phyloP scores from a whole-genome alignment of 2,888 invertebrate genomes.

The Mongoloraphidia duomilia region DNA sequence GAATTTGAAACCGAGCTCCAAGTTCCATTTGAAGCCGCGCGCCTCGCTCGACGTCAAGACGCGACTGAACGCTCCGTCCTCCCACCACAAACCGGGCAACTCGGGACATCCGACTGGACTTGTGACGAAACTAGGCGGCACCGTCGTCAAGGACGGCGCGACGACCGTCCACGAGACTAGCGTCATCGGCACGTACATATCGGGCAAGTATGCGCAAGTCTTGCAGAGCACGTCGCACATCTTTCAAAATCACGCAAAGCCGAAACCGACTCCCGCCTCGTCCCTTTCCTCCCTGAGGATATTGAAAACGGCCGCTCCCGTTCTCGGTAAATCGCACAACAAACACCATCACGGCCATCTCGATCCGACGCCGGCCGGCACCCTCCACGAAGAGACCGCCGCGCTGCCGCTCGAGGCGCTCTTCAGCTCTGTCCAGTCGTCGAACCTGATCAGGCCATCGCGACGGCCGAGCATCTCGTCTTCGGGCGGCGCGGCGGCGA shows the following conservation, averaged over 20 bases:
- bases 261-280: slow-evolving; percentile 47
- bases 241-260: slow-evolving; percentile 33
- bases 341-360: slow-evolving; percentile 37
- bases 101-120: slow-evolving; percentile 62
- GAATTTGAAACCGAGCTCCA: slow-evolving; percentile 59
- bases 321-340: slow-evolving; percentile 30
- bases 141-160: slow-evolving; percentile 64
- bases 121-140: slow-evolving; percentile 73
- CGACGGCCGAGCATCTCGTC: slow-evolving; percentile 30
- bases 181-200: slow-evolving; percentile 78
- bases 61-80: slow-evolving; percentile 32
- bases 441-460: slow-evolving; percentile 31
- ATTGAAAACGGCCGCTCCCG: slow-evolving; percentile 61
- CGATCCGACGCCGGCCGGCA: slow-evolving; percentile 46
- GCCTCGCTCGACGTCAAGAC: slow-evolving; percentile 26
- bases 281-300: slow-evolving; percentile 48
- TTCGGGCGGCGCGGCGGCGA: slow-evolving; percentile 22
- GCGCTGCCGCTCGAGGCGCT: slow-evolving; percentile 37
- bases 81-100: slow-evolving; percentile 35
- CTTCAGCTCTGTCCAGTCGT: slow-evolving; percentile 34
- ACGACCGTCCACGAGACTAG: slow-evolving; percentile 79
- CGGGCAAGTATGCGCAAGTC: slow-evolving; percentile 78
- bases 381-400: slow-evolving; percentile 41
- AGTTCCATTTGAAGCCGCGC: slow-evolving; percentile 34
- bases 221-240: slow-evolving; percentile 68